Evolutionary conservation across 2,888 invertebrate species (phyloP), one percentile per base, ranked within the genome.

Genomic region (Catocala nupta): DNA sequence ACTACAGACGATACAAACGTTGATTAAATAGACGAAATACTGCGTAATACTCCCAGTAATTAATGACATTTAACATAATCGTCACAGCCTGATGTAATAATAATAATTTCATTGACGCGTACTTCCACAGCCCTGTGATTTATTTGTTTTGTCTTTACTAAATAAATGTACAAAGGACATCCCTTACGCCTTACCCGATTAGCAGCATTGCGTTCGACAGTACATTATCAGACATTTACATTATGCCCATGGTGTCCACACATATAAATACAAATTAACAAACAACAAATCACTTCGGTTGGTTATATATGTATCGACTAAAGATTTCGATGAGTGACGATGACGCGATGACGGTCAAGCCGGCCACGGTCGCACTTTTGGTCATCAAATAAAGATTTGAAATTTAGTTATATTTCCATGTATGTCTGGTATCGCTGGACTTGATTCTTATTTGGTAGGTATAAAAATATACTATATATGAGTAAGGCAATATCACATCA

Each of bases 91-190:
- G 53, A n/a, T 13, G 44, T n/a, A 44, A 44, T 36, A 34, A 16
- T 36, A 47, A 47, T 36, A 55, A 48, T 48, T 55, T 48, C 25
- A 48, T 42, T 42, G 47, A 55, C 16, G 48, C 39, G 16, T n/a
- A 16, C 48, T 39, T 48, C 33, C 48, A 56, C 42, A 55, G 39
- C 42, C 36, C 1, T 16, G 12, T 39, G 42, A 13, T 43, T 11
- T 47, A 13, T 34, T 47, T 25, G 25, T 25, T 25, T 25, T 25
- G 25, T 50, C 11, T 43, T 34, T 13, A 39, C 7, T 39, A 48
- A 54, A 25, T 69, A 54, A 57, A 59, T 68, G 59, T 51, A 62
- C 45, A 55, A 12, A 57, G 44, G 57, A 50, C 25, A 51, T 6
- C 36, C 12, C 34, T 51, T 39, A 39, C 9, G n/a, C 50, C 7